Conservation (phyloP, 2,888 invertebrate genomes). For the Notodonta ziczac region DNA sequence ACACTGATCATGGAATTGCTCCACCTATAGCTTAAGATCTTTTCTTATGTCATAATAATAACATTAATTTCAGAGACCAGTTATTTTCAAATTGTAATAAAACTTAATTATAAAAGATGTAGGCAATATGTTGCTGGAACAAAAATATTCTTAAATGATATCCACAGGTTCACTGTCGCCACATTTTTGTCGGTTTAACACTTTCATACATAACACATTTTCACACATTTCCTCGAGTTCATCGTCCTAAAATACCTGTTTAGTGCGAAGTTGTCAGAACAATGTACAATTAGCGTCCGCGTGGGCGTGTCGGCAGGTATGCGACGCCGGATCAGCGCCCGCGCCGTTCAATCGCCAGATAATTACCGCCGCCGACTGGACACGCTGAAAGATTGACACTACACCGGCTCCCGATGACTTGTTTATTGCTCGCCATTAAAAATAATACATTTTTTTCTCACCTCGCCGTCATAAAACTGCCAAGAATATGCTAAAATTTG, state of each 20-base stretch:
- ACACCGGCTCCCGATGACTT: conserved; percentile 62
- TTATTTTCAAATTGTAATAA: not conserved
- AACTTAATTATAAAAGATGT: not conserved
- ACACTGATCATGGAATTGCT: conserved; percentile 23
- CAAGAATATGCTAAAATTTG: conserved; percentile 54
- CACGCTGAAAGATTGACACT: conserved; percentile 74
- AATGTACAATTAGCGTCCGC: conserved; percentile 62
- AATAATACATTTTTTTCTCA: conserved; percentile 53
- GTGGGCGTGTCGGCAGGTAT: conserved; percentile 61
- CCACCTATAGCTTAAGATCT: conserved; percentile 13
- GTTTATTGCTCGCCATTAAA: conserved; percentile 67
- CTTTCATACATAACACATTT: conserved; percentile 22
- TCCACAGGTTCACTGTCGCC: not conserved
- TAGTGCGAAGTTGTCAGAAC: conserved; percentile 67
- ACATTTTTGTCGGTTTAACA: conserved; percentile 37
- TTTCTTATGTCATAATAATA: conserved; percentile 24
- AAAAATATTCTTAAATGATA: not conserved
- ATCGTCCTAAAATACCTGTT: conserved; percentile 54
- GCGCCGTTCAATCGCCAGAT: conserved; percentile 53
- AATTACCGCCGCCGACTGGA: conserved; percentile 71
- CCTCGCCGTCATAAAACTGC: conserved; percentile 54
- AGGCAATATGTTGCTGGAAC: not conserved
- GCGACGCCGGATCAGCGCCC: conserved; percentile 27
- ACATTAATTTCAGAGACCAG: conserved; percentile 10
- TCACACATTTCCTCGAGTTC: conserved; percentile 41